Evolutionary conservation across 2,113 vertebrate species (phyloP), one percentile per base, ranked within the genome.

Genomic region (Etia nguti): DNA sequence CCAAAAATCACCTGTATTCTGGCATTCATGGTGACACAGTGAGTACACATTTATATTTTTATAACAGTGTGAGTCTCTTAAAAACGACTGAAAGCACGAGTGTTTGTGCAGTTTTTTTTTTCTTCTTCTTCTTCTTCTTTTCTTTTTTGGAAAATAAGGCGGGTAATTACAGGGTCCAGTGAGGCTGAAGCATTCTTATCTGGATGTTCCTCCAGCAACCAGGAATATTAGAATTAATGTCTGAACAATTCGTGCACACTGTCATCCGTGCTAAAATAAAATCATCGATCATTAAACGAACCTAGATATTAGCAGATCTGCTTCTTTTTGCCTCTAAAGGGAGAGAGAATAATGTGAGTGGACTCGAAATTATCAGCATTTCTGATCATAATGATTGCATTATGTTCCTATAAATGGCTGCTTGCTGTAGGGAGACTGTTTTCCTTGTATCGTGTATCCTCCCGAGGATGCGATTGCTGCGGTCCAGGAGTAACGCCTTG

Each of bases 21-120:
- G 94, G 95, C 94, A 95, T 95, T 95, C 93, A 96, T 95, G 95
- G 94, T 95, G 93, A 95, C 94, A 95, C 93, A 94, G 95, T 96
- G 82, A 95, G 95, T 95, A 94, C 84, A 59, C 46, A 1, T 81
- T 88, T 24, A 36, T 38, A 18, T 50, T 50, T 26, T n/a, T 73
- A 12, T 11, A 34, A 75, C 9, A 20, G 9, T 0, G 36, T 10
- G 18, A 24, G 38, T 4, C 26, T 36, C 9, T 36, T 38, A 1
- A 20, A 34, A 57, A 57, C 22, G 4, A 13, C n/a, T 15, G n/a
- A 6, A 41, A 8, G 4, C 36, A 5, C 6, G 48, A 41, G 16
- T 43, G 48, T 38, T 26, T 29, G 26, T 31, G 36, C 24, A 75
- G 43, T 11, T 29, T 73, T 20, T 18, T 50, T 8, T 50, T 20